Conservation (phyloP, 2,113 vertebrate species). For the Ceratotherium simum region DNA sequence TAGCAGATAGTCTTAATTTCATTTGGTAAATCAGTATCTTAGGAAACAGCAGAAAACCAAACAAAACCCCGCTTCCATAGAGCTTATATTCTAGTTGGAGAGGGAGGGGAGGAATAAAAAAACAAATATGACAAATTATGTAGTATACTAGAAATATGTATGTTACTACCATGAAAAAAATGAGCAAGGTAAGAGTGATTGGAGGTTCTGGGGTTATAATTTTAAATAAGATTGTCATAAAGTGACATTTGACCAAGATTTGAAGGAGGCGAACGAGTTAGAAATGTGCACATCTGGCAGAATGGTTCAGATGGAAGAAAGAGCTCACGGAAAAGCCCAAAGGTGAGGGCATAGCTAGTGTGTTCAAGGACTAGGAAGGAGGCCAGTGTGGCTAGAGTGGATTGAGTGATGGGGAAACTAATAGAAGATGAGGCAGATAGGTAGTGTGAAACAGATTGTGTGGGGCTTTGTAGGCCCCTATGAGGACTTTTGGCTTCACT, state of each 20-base stretch:
- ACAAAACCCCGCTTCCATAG: not conserved
- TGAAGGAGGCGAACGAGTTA: not conserved
- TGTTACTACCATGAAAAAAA: not conserved
- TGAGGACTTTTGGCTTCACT: not conserved
- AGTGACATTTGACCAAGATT: not conserved
- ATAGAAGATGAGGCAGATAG: not conserved
- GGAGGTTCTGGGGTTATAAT: not conserved
- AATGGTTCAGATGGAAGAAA: not conserved
- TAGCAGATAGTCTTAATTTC: not conserved
- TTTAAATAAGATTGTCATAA: not conserved
- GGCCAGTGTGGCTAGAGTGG: not conserved
- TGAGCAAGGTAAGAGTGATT: not conserved
- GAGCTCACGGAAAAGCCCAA: not conserved
- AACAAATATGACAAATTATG: not conserved
- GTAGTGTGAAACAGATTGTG: not conserved
- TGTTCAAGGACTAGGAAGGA: not conserved
- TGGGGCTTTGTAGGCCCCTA: not conserved
- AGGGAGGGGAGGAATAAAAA: not conserved
- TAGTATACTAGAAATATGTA: not conserved
- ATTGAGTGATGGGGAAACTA: not conserved
- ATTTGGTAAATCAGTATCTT: not conserved
- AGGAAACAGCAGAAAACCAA: not conserved
- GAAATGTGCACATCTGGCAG: not conserved
- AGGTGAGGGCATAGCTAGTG: no score
- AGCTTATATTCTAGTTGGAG: not conserved